Percentiles rank a stretch among this genome's conserved stretches.
Evolutionary conservation across 2,888 invertebrate species (phyloP).

Genomic region (Lasioglossum oenotherae): DNA sequence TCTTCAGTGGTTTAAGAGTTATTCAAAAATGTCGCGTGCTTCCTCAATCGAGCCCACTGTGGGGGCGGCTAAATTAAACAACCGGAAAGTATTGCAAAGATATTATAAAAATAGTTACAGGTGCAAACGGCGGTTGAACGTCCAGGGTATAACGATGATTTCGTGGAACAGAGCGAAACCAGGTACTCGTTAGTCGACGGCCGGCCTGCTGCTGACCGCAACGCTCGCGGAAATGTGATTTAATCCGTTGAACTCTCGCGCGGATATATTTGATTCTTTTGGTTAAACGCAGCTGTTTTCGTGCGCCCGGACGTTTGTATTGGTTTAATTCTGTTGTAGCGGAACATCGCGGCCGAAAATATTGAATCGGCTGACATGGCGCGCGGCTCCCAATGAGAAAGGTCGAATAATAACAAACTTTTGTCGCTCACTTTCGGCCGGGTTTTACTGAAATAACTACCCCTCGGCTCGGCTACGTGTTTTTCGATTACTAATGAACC

Average conservation of each 20-base stretch:
- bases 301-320: background rate
- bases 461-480: background rate
- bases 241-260: conserved; percentile 4
- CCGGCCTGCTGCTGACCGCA: background rate
- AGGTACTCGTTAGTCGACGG: conserved; percentile 6
- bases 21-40: no score
- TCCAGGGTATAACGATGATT: conserved; percentile 5
- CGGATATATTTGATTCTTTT: conserved; percentile 20
- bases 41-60: no score
- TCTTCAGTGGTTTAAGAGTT: no score
- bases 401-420: background rate
- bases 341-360: background rate
- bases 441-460: background rate
- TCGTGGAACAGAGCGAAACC: background rate
- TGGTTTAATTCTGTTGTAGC: conserved; percentile 4
- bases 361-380: background rate
- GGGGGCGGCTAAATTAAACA: no score
- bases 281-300: conserved; percentile 9
- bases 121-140: background rate
- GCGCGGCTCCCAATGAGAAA: background rate
- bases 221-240: conserved; percentile 10
- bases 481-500: background rate
- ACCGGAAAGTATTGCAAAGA: background rate
- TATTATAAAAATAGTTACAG: background rate
- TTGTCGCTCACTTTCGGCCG: background rate